Evolutionary conservation across 1,140 invertebrate species (phyloP).

Genomic region (Hetaerina americana): DNA sequence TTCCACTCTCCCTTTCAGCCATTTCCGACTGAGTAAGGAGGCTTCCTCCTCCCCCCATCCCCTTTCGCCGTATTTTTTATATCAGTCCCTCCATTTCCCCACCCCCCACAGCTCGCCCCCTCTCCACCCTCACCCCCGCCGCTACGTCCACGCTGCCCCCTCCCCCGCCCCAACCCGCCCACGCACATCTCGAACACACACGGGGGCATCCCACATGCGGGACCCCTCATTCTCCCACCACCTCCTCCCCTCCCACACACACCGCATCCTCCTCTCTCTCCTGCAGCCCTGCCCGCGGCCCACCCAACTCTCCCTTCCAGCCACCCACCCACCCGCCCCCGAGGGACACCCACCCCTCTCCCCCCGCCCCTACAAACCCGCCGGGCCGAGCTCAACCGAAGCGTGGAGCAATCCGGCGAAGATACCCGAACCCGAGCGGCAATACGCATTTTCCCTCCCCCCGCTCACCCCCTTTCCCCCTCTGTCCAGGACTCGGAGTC

Average conservation of each 20-base stretch:
- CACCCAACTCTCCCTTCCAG: not conserved
- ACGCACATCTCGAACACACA: not conserved
- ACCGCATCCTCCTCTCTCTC: no score
- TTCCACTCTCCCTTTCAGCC: not conserved
- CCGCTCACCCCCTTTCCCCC: not conserved
- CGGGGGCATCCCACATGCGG: not conserved
- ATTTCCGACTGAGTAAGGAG: not conserved
- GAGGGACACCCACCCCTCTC: no score
- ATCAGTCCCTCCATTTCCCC: not conserved
- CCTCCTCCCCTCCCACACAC: no score
- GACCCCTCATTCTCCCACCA: not conserved
- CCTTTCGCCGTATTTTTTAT: no score
- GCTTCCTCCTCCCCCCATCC: not conserved
- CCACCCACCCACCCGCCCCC: no score
- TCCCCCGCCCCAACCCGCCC: not conserved
- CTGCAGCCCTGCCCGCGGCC: no score
- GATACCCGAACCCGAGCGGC: not conserved
- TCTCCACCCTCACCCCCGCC: not conserved
- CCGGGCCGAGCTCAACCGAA: not conserved
- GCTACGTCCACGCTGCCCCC: not conserved
- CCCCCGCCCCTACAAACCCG: not conserved
- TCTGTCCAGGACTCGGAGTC: no score
- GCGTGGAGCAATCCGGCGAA: not conserved
- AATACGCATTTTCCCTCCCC: not conserved
- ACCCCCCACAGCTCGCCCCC: not conserved